A percentile compares a stretch with the other conserved stretches of the same genome.
phyloP scores from a whole-genome alignment of 2,113 vertebrate species.

The Daphoenositta chrysoptera region DNA sequence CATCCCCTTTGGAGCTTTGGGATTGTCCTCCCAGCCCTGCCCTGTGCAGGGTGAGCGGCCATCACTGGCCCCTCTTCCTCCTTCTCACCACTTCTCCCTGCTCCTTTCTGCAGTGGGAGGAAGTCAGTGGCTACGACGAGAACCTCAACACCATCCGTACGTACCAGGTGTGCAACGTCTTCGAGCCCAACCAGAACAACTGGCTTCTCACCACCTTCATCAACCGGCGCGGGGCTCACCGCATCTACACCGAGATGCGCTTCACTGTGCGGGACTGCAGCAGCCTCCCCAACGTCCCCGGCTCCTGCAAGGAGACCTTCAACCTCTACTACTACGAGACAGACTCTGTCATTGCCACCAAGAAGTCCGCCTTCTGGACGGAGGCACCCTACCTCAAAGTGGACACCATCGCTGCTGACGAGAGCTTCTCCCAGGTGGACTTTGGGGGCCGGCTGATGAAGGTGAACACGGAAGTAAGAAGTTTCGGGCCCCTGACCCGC shows the following conservation, averaged over 20 bases:
- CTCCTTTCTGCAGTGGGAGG: constrained; percentile 86
- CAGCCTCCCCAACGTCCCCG: constrained; percentile 95
- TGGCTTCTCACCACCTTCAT: constrained; percentile 99
- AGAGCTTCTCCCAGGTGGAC: constrained; percentile 99
- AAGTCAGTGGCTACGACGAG: constrained; percentile 98
- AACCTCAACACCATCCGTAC: constrained; percentile 99
- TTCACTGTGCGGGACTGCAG: constrained; percentile 98
- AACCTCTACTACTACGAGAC: constrained; percentile 98
- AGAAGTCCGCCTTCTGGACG: constrained; percentile 94
- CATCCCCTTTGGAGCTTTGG: not conserved
- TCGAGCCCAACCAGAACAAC: constrained; percentile 98
- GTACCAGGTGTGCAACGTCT: constrained; percentile 99
- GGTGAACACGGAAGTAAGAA: constrained; percentile 96
- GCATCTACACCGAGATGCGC: constrained; percentile 97
- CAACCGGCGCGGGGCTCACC: constrained; percentile 87
- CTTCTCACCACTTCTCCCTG: not conserved
- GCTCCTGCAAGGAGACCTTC: constrained; percentile 99
- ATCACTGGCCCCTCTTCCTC: not conserved
- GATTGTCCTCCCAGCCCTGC: not conserved
- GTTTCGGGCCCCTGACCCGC: constrained; percentile 92
- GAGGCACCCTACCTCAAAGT: constrained; percentile 98
- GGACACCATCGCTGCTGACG: constrained; percentile 97
- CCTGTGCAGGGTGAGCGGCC: accelerated
- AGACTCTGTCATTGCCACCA: constrained; percentile 93
- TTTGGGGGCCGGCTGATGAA: constrained; percentile 98